Base-by-base conservation (phyloP, 2,888 invertebrate species). In the Cetonia aurata region DNA sequence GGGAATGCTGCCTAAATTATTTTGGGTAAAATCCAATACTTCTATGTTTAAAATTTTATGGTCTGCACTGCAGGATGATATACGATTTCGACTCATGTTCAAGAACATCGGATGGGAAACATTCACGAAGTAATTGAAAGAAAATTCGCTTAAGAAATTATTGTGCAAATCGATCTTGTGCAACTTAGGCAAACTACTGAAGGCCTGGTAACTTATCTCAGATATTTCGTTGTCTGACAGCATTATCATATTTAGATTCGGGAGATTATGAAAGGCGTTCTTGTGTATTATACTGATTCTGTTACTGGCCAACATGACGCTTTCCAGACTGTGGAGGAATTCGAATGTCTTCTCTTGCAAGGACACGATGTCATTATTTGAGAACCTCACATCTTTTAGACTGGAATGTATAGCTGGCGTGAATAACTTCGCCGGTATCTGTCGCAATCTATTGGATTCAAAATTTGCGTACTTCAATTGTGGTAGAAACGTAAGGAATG, bases 381-480 rank as follows among this genome's bases (percentile, higher is more conserved):
- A 93, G 67, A 96, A 86, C 78, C 95, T 90, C 48, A 96, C 87
- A 82, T 95, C 94, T 67, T 90, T 90, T 65, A 96, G 83, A 76
- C 92, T 90, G 9, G 90, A 87, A 77, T 95, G 93, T 4, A 91
- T 85, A 68, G 89, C 90, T 1, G 90, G 86, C 77, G 90, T 88
- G 77, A 95, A 92, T 56, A 93, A 86, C 72, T 89, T 89, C 42
- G 87, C 86, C 0, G 93, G 91, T 70, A 96, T 86, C 52, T 88
- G 87, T 72, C 91, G 89, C 10, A 96, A 87, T 77, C 92, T 89
- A 84, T 96, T 96, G 67, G 93, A 94, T 80, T 95, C 95, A 79
- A 96, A 85, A 83, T 96, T 96, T 70, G 96, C 86, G 84, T 95
- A 95, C 80, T 92, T 92, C 31, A 94, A 81, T 79, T 90, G 90